These are phyloP conservation scores for Dicranocentrus wangi DNA, from an alignment of 2,888 invertebrate species.

Conservation along the genomic window DNA sequence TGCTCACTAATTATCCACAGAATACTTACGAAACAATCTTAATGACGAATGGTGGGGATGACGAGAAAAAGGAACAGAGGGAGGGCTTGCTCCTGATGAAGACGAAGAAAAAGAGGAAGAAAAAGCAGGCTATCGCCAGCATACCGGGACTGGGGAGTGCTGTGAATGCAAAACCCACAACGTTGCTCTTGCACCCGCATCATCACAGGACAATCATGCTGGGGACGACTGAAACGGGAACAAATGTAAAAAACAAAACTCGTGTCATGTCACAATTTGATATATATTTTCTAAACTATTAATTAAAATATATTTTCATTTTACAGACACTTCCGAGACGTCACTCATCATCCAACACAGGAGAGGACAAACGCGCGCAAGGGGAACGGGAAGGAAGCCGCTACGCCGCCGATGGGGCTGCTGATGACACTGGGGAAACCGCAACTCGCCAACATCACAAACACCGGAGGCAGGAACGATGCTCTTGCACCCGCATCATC, in stretches of 20 bases:
- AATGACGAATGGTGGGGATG: slow-evolving; percentile 13
- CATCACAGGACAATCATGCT: background rate
- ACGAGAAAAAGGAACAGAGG: slow-evolving; percentile 10
- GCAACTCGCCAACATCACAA: slow-evolving; percentile 23
- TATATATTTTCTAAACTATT: background rate
- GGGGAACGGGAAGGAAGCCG: slow-evolving; percentile 10
- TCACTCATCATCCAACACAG: slow-evolving; percentile 37
- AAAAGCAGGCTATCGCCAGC: background rate
- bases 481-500: slow-evolving; percentile 15
- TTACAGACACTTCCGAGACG: slow-evolving; percentile 48
- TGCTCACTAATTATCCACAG: background rate
- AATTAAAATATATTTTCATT: background rate
- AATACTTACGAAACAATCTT: background rate
- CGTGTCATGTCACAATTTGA: background rate
- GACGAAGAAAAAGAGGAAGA: slow-evolving; percentile 38
- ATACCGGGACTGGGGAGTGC: background rate
- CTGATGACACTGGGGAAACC: background rate
- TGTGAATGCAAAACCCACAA: slow-evolving; percentile 17
- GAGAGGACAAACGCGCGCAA: slow-evolving; percentile 12
- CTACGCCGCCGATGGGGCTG: slow-evolving; percentile 41
- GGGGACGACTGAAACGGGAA: slow-evolving; percentile 35
- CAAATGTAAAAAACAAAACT: slow-evolving; percentile 11
- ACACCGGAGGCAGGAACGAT: background rate
- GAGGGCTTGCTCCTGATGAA: slow-evolving; percentile 11
- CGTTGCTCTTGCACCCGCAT: slow-evolving; percentile 21